Evolutionary conservation across 2,888 invertebrate genomes (phyloP).

Genomic region (Brachypterus glaber): DNA sequence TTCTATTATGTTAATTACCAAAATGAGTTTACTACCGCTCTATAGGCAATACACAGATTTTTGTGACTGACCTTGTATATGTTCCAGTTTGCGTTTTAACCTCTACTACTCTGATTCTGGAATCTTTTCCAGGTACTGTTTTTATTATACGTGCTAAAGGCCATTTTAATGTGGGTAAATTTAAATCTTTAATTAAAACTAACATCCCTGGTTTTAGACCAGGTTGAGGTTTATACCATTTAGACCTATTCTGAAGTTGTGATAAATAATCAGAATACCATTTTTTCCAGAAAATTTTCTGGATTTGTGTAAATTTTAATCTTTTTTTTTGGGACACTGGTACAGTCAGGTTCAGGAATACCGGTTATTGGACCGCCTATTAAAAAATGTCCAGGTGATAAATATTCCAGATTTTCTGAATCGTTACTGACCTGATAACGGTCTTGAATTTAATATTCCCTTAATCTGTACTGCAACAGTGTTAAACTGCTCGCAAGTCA

Average conservation of each 20-base stretch:
- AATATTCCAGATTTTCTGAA: not conserved
- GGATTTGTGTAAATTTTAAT: not conserved
- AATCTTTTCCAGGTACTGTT: conserved; percentile 1
- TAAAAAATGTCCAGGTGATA: not conserved
- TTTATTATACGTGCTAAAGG: not conserved
- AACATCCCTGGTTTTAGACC: not conserved
- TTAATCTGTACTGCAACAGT: not conserved
- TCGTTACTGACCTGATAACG: not conserved
- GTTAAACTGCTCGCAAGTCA: not conserved
- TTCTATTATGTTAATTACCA: too few species aligned
- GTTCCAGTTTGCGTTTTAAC: conserved; percentile 1
- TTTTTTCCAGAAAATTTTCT: conserved; percentile 1
- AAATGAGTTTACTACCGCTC: too few species aligned
- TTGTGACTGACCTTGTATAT: conserved; percentile 1
- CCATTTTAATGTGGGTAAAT: not conserved
- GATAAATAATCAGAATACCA: conserved; percentile 1
- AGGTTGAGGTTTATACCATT: not conserved
- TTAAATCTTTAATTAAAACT: not conserved
- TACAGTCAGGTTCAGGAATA: not conserved
- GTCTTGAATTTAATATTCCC: not conserved
- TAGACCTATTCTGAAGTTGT: not conserved
- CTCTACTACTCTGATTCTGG: not conserved
- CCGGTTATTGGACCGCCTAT: not conserved
- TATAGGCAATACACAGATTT: conserved; percentile 1
- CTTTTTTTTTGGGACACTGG: not conserved